Evolutionary conservation across 2,888 invertebrate species (phyloP).

Genomic region (Pristionchus entomophagus): DNA sequence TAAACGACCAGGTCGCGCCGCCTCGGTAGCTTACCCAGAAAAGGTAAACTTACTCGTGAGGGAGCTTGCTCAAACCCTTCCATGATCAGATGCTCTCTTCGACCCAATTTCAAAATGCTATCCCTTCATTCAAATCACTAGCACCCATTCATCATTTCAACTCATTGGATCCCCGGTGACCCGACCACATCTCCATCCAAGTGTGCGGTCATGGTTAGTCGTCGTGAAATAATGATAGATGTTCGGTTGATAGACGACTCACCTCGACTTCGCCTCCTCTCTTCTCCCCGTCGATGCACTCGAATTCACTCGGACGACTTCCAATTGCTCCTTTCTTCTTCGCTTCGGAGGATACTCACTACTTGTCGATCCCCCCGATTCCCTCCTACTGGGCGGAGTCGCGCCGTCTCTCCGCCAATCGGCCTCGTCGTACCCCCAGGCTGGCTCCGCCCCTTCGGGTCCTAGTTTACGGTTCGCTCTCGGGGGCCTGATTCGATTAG

Average conservation of each 20-base stretch:
- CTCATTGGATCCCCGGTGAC: too few species aligned
- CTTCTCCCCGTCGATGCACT: slow-evolving; percentile 38
- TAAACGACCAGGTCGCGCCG: too few species aligned
- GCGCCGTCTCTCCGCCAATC: slow-evolving; percentile 5
- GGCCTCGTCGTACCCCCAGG: not conserved
- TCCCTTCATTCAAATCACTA: not conserved
- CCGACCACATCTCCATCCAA: not conserved
- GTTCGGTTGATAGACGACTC: slow-evolving; percentile 44
- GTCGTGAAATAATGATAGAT: slow-evolving; percentile 38
- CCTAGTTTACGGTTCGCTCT: slow-evolving; percentile 19
- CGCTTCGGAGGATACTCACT: slow-evolving; percentile 41
- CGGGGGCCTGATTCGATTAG: slow-evolving; percentile 40
- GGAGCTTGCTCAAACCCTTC: too few species aligned
- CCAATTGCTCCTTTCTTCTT: slow-evolving; percentile 21
- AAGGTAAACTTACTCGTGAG: too few species aligned
- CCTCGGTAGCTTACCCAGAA: too few species aligned
- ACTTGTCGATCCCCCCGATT: slow-evolving; percentile 4
- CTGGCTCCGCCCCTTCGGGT: not conserved
- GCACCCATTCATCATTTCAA: not conserved
- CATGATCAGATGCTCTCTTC: too few species aligned
- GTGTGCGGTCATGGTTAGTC: not conserved
- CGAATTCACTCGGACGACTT: slow-evolving; percentile 46
- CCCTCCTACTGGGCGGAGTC: not conserved
- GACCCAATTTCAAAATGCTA: too few species aligned
- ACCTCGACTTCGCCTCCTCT: not conserved